Base-by-base conservation (phyloP, 2,797 vertebrate species). In the Euthynnus affinis region DNA sequence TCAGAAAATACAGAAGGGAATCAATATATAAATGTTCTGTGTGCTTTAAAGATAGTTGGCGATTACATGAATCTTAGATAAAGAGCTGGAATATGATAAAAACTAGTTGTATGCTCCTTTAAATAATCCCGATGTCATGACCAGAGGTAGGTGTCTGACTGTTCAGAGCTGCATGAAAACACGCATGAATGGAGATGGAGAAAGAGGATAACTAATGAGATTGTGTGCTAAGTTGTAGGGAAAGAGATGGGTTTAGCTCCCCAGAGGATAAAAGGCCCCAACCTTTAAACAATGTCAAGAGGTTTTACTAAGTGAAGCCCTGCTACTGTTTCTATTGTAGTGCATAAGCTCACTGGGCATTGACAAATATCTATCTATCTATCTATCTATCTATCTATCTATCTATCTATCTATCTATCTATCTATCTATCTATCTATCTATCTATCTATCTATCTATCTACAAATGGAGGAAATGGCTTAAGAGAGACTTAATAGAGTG, bases 121-220 rank as follows among this genome's bases (percentile, higher is more conserved):
- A 64, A 80, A 76, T 82, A 77, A 83, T 66, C 55, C 77, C n/a
- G 48, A 64, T 48, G 29, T 63, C 61, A 76, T 71, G 62, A 57
- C 67, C 46, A 56, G 70, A 48, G 27, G 66, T 29, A 48, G 51
- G 73, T 76, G 70, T 70, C n/a, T 46, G 68, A 51, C 29, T 13
- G 48, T n/a, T 71, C 29, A 15, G 37, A 25, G 68, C 71, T 66
- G 55, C 63, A 59, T 49, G 58, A 78, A 53, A 37, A 12, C 42
- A 59, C 34, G 70, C 64, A 64, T 81, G 74, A 75, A 76, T 71
- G 65, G 55, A 71, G 68, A 20, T 6, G 1, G 44, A 84, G 71
- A 85, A 80, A 70, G 27, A 18, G 57, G 23, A 37, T 48, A 53
- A 72, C 49, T 84, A 83, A 81, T 80, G 81, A 71, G 51, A 56